These are phyloP conservation scores for Drosophila stalkeri DNA, from an alignment of 2,888 invertebrate species.

Conservation along the genomic window DNA sequence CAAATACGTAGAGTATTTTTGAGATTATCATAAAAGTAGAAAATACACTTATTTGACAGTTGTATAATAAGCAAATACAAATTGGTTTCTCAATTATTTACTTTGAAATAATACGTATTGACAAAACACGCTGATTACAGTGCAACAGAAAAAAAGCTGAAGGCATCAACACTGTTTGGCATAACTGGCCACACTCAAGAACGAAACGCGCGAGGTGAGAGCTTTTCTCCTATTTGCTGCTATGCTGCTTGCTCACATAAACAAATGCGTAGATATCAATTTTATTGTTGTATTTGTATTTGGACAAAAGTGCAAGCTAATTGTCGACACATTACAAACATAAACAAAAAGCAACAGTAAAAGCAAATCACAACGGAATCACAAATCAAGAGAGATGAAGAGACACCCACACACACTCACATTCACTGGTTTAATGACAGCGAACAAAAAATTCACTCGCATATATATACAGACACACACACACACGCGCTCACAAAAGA, in stretches of 20 bases:
- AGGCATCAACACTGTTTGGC: constrained; percentile 20
- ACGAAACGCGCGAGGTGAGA: constrained; percentile 12
- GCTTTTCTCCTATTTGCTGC: constrained; percentile 12
- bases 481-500: constrained; percentile 8
- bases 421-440: constrained; percentile 12
- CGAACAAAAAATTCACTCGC: constrained; percentile 18
- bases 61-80: neutral
- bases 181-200: constrained; percentile 36
- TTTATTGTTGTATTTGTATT: constrained; percentile 13
- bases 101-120: neutral
- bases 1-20: neutral
- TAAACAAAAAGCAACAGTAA: constrained; percentile 63
- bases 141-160: constrained; percentile 2
- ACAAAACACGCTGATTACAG: neutral
- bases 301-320: constrained; percentile 59
- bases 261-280: constrained; percentile 69
- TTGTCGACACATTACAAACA: constrained; percentile 55
- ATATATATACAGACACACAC: constrained; percentile 18
- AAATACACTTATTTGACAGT: neutral
- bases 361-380: constrained; percentile 38
- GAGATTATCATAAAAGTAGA: neutral
- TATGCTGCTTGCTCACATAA: constrained; percentile 50
- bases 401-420: constrained; percentile 38
- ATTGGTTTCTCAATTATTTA: neutral
- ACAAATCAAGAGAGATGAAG: constrained; percentile 32